Base-by-base conservation (phyloP, 2,113 vertebrate genomes). In the Tauraco erythrolophus region DNA sequence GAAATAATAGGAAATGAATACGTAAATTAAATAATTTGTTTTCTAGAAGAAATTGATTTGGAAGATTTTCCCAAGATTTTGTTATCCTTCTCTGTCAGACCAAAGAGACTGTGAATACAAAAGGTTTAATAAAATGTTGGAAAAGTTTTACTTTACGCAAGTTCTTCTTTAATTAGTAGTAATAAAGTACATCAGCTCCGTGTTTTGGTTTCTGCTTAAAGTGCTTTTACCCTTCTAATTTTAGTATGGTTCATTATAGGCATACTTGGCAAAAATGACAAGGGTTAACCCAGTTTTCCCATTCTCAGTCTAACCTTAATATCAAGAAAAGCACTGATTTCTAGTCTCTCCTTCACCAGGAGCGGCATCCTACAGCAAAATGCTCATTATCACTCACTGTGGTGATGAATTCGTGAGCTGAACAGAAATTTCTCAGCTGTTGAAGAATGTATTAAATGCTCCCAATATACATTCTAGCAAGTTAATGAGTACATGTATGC, bases 361-460 rank as follows among this genome's bases (percentile, higher is more conserved):
- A 94, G 50, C 66, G 68, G 30, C 64, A 80, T 83, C 88, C 70
- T 66, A 14, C 82, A 83, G 92, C 58, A 83, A 60, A 85, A 92
- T 25, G 71, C 68, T 95, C 71, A 62, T 92, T 94, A 94, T 80
- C 90, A 27, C 85, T 81, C 90, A 56, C 78, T 62, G 70, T 69
- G 69, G 65, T 79, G 76, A 84, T 84, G 93, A 62, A 82, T 88
- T 92, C 7, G 0, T 88, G 85, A 88, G 62, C 75, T 54, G 90
- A 93, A 72, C 62, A 80, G 82, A 95, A 92, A 95, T 93, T 94
- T 77, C 85, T 96, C 84, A 88, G 81, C 84, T 70, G 61, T 66
- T 90, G 82, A 88, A 72, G 78, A 65, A 86, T 62, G 45, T 56
- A 93, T 96, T 96, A 92, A 88, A 93, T 48, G 75, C 7, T 93